phyloP scores from a whole-genome alignment of 2,888 invertebrate species.

The Gisinianus flammeolus region DNA sequence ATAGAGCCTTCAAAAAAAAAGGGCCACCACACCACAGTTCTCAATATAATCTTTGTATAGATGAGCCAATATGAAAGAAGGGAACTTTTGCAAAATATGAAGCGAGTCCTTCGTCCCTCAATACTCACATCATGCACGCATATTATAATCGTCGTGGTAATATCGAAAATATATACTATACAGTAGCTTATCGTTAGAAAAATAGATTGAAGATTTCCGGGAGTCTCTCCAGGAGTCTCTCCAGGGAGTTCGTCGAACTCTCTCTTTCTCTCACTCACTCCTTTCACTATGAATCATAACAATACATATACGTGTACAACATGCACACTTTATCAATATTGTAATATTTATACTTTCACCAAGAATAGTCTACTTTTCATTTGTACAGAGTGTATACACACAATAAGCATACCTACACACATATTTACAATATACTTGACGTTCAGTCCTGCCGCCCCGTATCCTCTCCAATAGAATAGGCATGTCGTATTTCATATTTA shows the following conservation, averaged over 20 bases:
- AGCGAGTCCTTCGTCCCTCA: not conserved
- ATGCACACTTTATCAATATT: too few species aligned
- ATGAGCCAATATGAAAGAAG: not conserved
- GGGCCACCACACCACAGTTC: not conserved
- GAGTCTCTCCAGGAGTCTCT: slow-evolving; percentile 23
- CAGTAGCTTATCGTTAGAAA: slow-evolving; percentile 4
- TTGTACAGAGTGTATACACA: not conserved
- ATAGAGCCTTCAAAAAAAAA: not conserved
- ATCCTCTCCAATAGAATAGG: too few species aligned
- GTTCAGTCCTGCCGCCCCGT: too few species aligned
- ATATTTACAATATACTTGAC: too few species aligned
- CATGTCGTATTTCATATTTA: too few species aligned
- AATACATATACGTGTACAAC: too few species aligned
- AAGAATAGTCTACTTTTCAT: too few species aligned
- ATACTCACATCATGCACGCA: not conserved
- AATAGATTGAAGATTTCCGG: slow-evolving; percentile 45
- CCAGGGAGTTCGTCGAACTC: slow-evolving; percentile 45
- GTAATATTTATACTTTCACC: not conserved
- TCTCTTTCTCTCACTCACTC: not conserved
- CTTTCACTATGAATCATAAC: too few species aligned
- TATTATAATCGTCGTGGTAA: slow-evolving; percentile 3
- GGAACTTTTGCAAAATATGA: not conserved
- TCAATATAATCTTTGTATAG: not conserved
- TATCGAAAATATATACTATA: not conserved
- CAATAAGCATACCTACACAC: too few species aligned